Evolutionary conservation across 2,113 vertebrate species (phyloP).

Genomic region (Aegithalos caudatus): DNA sequence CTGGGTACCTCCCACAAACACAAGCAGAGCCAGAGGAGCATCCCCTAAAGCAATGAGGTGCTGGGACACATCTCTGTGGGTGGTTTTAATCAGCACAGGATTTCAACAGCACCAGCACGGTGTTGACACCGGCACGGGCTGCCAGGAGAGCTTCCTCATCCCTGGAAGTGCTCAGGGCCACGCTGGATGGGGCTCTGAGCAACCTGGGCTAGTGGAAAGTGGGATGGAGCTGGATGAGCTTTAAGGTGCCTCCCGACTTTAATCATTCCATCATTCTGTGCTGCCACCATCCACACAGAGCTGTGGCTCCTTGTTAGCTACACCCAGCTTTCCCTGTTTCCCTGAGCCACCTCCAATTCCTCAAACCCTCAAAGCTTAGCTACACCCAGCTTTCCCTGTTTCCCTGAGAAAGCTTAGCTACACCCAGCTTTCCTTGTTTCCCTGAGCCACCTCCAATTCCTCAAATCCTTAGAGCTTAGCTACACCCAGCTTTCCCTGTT

Average conservation of each 20-base stretch:
- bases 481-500: fast-evolving
- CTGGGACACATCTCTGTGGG: neutral
- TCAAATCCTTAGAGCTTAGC: too few species aligned
- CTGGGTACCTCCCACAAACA: neutral
- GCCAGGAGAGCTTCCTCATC: neutral
- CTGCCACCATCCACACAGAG: neutral
- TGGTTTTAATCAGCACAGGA: neutral
- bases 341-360: fast-evolving
- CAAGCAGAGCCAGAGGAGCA: neutral
- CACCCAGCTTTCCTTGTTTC: fast-evolving
- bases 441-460: fast-evolving
- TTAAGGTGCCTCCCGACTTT: neutral
- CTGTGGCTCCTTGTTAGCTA: neutral
- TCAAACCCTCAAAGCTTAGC: too few species aligned
- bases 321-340: fast-evolving
- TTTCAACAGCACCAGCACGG: fast-evolving
- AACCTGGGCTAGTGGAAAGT: neutral
- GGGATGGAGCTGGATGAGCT: neutral
- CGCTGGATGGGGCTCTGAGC: neutral
- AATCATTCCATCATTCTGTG: too few species aligned
- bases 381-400: fast-evolving
- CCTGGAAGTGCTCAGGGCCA: neutral
- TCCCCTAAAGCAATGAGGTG: neutral
- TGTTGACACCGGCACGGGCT: neutral
- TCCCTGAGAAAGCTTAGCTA: too few species aligned